Evolutionary conservation across 2,888 invertebrate species (phyloP), one percentile per base, ranked within the genome.

Genomic region (Hoplodrina ambigua): DNA sequence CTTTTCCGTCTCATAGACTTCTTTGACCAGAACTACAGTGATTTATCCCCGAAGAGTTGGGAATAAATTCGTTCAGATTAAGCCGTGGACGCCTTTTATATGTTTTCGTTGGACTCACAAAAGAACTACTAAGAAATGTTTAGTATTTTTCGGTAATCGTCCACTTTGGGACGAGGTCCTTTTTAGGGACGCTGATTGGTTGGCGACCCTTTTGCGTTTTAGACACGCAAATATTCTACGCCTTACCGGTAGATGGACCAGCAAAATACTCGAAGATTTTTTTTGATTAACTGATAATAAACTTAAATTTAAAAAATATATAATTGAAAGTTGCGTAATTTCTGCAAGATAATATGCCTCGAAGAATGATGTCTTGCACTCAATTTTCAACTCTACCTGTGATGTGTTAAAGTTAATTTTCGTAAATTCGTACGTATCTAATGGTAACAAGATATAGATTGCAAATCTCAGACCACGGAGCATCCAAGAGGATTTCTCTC

Each of bases 31-130:
- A 80, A 85, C 84, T 81, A 84, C 84, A 83, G 82, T 85, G 88
- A 89, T 89, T 87, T 84, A 82, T 84, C 77, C 78, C 72, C 82
- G 76, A 82, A 85, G 73, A 82, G 79, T 78, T 79, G 80, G 82
- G 83, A 87, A 89, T 87, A 87, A 89, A 89, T 88, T 85, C 81
- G 81, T 78, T 67, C 75, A 86, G 87, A 89, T 89, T 89, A 88
- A 86, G 85, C 59, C 60, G 60, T 75, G 69, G 77, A 74, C 78
- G 74, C 72, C 75, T 72, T 77, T 85, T 83, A 77, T 80, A 81
- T 76, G 73, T 81, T 82, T 78, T 63, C 64, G 60, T 78, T 72
- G 67, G 72, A 65, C 63, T 71, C 67, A 77, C 74, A 84, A 84
- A 80, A 57, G 70, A 80, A 82, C 71, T 80, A 82, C 60, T 69